These are phyloP conservation scores for Drosophila ustulata DNA, from an alignment of 2,888 invertebrate species.

Conservation along the genomic window DNA sequence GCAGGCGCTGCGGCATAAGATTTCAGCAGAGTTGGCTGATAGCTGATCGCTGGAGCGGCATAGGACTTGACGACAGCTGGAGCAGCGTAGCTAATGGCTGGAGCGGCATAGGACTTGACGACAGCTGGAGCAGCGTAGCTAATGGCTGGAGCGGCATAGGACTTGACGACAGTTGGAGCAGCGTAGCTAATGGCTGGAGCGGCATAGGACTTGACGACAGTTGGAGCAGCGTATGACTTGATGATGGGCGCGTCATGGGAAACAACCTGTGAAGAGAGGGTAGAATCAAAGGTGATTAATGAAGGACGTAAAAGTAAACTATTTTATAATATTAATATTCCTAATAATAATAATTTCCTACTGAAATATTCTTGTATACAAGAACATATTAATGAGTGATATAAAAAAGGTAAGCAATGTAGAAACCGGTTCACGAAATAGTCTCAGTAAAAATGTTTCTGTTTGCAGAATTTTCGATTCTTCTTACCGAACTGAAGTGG, in stretches of 20 bases:
- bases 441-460: too few relatives aligned
- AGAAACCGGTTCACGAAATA: too few relatives aligned
- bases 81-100: constrained; percentile 67
- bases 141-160: constrained; percentile 71
- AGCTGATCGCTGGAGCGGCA: constrained; percentile 76
- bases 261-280: constrained; percentile 63
- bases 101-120: constrained; percentile 71
- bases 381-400: too few relatives aligned
- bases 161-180: constrained; percentile 51
- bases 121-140: constrained; percentile 68
- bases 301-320: background rate
- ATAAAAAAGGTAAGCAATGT: too few relatives aligned
- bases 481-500: constrained; percentile 86
- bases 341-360: too few relatives aligned
- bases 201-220: constrained; percentile 65
- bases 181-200: constrained; percentile 70
- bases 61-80: constrained; percentile 68
- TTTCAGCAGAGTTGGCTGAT: constrained; percentile 65
- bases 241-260: constrained; percentile 74
- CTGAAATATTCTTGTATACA: too few relatives aligned
- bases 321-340: too few relatives aligned
- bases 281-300: background rate
- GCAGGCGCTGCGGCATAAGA: constrained; percentile 69
- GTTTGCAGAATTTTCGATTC: background rate
- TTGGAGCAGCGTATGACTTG: constrained; percentile 46